phyloP scores from a whole-genome alignment of 2,797 vertebrate species.

The Cheirogaleus major region DNA sequence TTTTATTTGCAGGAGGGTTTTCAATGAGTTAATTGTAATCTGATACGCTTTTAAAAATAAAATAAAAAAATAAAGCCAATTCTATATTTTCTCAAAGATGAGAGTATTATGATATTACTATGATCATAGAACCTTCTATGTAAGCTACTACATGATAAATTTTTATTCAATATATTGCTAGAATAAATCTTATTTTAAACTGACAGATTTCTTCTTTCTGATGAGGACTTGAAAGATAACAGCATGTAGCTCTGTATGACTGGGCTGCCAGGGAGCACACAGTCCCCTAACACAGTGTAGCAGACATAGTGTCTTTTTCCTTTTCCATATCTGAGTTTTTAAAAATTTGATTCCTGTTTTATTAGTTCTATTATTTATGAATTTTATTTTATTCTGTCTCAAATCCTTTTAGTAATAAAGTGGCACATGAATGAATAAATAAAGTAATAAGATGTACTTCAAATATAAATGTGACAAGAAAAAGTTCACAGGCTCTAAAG shows the following conservation, averaged over 20 bases:
- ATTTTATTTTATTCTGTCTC: conserved; percentile 24
- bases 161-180: neutral
- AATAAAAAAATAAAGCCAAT: neutral
- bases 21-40: neutral
- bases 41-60: neutral
- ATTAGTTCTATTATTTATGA: conserved; percentile 32
- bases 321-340: neutral
- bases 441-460: conserved; percentile 10
- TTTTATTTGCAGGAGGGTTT: neutral
- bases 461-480: conserved; percentile 30
- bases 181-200: neutral
- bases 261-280: neutral
- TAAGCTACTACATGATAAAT: neutral
- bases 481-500: neutral
- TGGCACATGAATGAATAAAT: conserved; percentile 32
- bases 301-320: neutral
- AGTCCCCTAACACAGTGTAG: neutral
- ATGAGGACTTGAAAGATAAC: neutral
- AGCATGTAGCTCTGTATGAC: neutral
- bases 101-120: neutral
- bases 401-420: neutral
- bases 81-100: neutral
- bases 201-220: neutral
- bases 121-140: neutral
- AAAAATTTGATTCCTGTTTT: neutral